These are phyloP conservation scores for Helicoverpa armigera DNA, from an alignment of 1,140 invertebrate genomes.

Conservation along the genomic window DNA sequence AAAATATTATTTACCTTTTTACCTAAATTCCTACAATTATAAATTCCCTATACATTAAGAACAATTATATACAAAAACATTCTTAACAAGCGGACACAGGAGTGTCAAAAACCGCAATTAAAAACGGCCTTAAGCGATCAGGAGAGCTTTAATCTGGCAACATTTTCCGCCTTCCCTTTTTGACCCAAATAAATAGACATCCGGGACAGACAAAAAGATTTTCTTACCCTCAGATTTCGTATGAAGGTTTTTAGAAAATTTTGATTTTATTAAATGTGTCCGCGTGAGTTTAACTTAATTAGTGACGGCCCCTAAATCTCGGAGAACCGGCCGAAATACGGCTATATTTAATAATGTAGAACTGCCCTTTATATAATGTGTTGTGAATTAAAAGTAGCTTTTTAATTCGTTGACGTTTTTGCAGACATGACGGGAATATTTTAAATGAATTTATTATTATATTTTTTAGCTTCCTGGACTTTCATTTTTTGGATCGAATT, in stretches of 20 bases:
- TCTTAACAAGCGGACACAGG: too few species aligned
- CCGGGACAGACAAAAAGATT: not conserved
- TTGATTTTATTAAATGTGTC: slow-evolving; percentile 7
- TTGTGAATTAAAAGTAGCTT: slow-evolving; percentile 14
- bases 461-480: too few species aligned
- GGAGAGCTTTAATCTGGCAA: not conserved
- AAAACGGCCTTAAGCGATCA: slow-evolving; percentile 18
- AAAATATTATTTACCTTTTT: too few species aligned
- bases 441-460: too few species aligned
- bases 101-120: slow-evolving; percentile 17
- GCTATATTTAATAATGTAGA: slow-evolving; percentile 23
- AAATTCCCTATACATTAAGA: too few species aligned
- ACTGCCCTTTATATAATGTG: slow-evolving; percentile 14
- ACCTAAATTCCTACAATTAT: too few species aligned
- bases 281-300: slow-evolving; percentile 22
- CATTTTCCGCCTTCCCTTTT: not conserved
- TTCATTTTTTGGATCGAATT: too few species aligned
- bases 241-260: not conserved
- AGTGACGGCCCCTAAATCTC: slow-evolving; percentile 21
- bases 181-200: not conserved
- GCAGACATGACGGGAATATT: too few species aligned
- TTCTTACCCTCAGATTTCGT: not conserved
- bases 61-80: not conserved
- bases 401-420: not conserved
- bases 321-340: not conserved